Conservation (phyloP, 2,113 vertebrate species). For the Eulacestoma nigropectus region DNA sequence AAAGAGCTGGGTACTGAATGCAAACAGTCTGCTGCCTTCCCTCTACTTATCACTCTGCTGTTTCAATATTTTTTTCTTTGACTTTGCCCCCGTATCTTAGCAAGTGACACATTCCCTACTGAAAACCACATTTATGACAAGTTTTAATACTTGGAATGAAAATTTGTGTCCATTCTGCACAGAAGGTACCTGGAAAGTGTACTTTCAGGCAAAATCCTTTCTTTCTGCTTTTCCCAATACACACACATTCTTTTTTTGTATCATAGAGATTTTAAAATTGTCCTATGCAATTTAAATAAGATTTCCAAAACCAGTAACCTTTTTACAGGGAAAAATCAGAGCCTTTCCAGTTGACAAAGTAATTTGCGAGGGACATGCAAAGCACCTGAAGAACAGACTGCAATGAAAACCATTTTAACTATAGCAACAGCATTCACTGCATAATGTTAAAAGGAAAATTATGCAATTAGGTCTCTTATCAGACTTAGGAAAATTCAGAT, state of each 20-base stretch:
- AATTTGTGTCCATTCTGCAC: conserved; percentile 53
- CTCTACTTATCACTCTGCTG: conserved; percentile 63
- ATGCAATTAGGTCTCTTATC: conserved; percentile 55
- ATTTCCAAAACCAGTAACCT: background rate
- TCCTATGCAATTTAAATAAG: conserved; percentile 40
- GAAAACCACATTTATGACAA: conserved; percentile 57
- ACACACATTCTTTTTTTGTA: background rate
- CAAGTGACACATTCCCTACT: conserved; percentile 44
- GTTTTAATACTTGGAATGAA: conserved; percentile 66
- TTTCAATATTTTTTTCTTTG: conserved; percentile 55
- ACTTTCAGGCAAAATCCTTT: conserved; percentile 25
- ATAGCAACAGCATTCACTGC: conserved; percentile 20
- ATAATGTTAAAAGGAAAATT: conserved; percentile 27
- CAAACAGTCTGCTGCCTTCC: conserved; percentile 60
- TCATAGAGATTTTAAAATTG: conserved; percentile 37
- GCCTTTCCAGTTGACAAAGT: background rate
- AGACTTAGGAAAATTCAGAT: conserved; percentile 34
- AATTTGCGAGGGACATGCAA: background rate
- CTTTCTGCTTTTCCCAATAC: background rate
- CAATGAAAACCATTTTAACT: conserved; percentile 27
- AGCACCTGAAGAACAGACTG: conserved; percentile 36
- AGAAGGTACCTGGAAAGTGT: conserved; percentile 45
- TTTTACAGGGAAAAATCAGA: background rate
- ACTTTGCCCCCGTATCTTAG: background rate
- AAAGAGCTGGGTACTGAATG: background rate